Evolutionary conservation across 37 sponge, comb jelly and placozoan species (phyloP).

Genomic region (Bolinopsis microptera): DNA sequence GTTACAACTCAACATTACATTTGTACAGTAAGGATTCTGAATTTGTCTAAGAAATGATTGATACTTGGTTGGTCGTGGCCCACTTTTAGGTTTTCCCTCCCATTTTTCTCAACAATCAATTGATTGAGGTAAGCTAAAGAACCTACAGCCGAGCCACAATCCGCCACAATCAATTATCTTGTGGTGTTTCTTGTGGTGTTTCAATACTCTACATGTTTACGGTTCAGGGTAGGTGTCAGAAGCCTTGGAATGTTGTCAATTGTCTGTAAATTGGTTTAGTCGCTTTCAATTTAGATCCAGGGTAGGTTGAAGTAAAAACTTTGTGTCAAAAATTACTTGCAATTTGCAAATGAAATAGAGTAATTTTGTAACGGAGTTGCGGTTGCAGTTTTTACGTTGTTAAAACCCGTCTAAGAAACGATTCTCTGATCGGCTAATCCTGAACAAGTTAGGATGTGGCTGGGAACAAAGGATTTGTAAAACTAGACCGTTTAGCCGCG

Average conservation of each 20-base stretch:
- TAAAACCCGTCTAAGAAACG: neutral
- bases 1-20: too few species aligned
- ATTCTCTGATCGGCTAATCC: neutral
- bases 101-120: too few species aligned
- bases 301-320: neutral
- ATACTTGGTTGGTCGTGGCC: too few species aligned
- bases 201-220: neutral
- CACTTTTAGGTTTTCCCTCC: too few species aligned
- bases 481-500: neutral
- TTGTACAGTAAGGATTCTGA: too few species aligned
- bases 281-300: too few species aligned
- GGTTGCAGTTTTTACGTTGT: neutral
- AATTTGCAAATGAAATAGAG: neutral
- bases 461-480: neutral
- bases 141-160: too few species aligned
- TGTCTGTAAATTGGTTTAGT: neutral
- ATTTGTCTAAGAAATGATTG: too few species aligned
- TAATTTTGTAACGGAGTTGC: neutral
- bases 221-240: neutral
- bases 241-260: neutral
- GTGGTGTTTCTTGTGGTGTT: too few species aligned
- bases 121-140: too few species aligned
- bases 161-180: too few species aligned
- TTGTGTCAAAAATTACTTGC: neutral
- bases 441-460: neutral